Evolutionary conservation across 2,113 vertebrate species (phyloP), one percentile per base, ranked within the genome.

Genomic region (Neolamprologus ventralis): DNA sequence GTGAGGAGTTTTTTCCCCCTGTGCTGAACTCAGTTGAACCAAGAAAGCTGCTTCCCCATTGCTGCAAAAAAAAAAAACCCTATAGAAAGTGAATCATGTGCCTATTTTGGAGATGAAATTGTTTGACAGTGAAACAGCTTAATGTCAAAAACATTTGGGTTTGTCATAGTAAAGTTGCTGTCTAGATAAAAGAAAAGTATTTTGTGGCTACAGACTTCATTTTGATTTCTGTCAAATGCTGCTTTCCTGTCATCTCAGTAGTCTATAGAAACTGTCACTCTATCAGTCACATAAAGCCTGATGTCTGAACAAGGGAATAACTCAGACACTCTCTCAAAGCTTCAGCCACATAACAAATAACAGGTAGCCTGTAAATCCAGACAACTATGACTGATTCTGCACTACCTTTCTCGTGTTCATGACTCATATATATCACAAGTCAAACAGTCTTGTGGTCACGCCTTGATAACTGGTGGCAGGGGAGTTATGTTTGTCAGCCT

Each of bases 401-500:
- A 65, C 54, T 82, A 54, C 49, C 65, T 89, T 86, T 87, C 35
- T 88, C 78, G 37, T 82, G 87, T 85, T 82, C 71, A 55, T 86
- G 90, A 87, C 85, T 94, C 90, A 85, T 51, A 80, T 82, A 54
- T 49, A 79, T 91, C 88, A 85, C 80, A 85, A 21, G 51, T 40
- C 40, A 54, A 12, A 79, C 31, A 55, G 55, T 60, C 13, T 16
- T 82, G 80, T 58, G 65, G 45, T 83, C 31, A 26, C 8, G 23
- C 49, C 53, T 82, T 47, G 55, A 84, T 84, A 87, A 85, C 31
- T 21, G 33, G 7, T 71, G 33, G 42, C 12, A 14, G 71, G 26
- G 73, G 73, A 78, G 73, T 78, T 33, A 78, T 78, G 54, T 84
- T 89, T 85, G 65, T 84, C 75, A 26, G 81, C 57, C 60, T 53